Percentiles rank a stretch among this genome's conserved stretches.
Evolutionary conservation across 1,140 invertebrate species (phyloP).

Genomic region (Pseudoatta argentina): DNA sequence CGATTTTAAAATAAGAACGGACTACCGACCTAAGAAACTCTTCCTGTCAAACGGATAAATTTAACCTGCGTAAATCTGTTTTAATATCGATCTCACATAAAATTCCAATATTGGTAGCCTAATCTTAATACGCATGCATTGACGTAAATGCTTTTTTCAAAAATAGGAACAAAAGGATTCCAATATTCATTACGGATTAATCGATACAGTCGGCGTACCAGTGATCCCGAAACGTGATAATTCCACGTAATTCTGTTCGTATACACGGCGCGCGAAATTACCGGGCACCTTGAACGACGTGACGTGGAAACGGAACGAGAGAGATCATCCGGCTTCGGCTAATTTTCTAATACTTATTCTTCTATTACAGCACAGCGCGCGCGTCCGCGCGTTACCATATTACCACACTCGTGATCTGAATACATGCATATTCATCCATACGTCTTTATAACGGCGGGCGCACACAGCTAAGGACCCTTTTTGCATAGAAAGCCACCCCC

Average conservation of each 20-base stretch:
- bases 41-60: not conserved
- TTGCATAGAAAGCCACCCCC: conserved; percentile 54
- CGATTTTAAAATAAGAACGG: too few relatives aligned
- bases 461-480: conserved; percentile 53
- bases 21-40: not conserved
- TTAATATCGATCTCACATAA: not conserved
- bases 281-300: conserved; percentile 43
- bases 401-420: conserved; percentile 60
- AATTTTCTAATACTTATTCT: conserved; percentile 66
- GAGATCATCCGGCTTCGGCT: conserved; percentile 50
- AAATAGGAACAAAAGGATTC: not conserved
- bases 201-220: conserved; percentile 42
- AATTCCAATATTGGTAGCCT: not conserved
- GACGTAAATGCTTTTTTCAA: not conserved
- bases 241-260: conserved; percentile 57
- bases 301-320: conserved; percentile 58
- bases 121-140: not conserved
- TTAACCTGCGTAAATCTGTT: not conserved
- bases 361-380: conserved; percentile 47
- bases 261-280: conserved; percentile 51
- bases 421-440: conserved; percentile 64
- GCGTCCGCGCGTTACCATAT: conserved; percentile 55
- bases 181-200: conserved; percentile 31
- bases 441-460: conserved; percentile 55
- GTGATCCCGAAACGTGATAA: conserved; percentile 44